Evolutionary conservation across 1,140 invertebrate species (phyloP), one percentile per base, ranked within the genome.

Genomic region (Magallana ariakensis): DNA sequence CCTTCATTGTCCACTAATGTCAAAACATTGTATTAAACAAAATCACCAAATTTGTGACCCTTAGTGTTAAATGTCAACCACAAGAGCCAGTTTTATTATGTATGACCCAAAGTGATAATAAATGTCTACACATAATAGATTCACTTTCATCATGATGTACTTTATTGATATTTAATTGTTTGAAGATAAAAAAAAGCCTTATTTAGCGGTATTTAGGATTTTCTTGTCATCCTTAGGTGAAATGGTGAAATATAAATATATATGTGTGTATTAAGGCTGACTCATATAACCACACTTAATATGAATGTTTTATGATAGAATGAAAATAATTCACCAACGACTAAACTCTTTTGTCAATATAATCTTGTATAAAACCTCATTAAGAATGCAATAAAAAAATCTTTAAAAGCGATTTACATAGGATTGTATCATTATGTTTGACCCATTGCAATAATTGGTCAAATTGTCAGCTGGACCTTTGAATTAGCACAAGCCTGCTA

Each of bases 101-200:
- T 75, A 75, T 75, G 66, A 75, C 66, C 66, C 66, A 75, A 26
- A 75, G 19, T 75, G 66, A 75, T 26, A 19, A 26, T 75, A 75
- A 75, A 75, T 75, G 66, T 75, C 66, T 26, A 33, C 22, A 75
- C 22, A 75, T 75, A 75, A 75, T 75, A 75, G 19, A 75, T 75
- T 75, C 66, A 75, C 66, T 26, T 75, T 75, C 22, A 26, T 75
- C 66, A 75, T 75, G 33, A 75, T 75, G 15, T 19, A 9, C 9
- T 75, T 70, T 75, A 75, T 26, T 75, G 66, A 75, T 75, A 22
- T 75, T 75, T 75, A 22, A 75, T 75, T 75, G 66, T 75, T 75
- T 75, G 66, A 75, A 75, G 66, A 75, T 75, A 19, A 75, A 75
- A 46, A n/a, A 75, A 75, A 75, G 66, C 66, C 22, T 19, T 75